These are phyloP conservation scores for Catharus bicknelli DNA, from an alignment of 2,113 vertebrate genomes.

Conservation along the genomic window DNA sequence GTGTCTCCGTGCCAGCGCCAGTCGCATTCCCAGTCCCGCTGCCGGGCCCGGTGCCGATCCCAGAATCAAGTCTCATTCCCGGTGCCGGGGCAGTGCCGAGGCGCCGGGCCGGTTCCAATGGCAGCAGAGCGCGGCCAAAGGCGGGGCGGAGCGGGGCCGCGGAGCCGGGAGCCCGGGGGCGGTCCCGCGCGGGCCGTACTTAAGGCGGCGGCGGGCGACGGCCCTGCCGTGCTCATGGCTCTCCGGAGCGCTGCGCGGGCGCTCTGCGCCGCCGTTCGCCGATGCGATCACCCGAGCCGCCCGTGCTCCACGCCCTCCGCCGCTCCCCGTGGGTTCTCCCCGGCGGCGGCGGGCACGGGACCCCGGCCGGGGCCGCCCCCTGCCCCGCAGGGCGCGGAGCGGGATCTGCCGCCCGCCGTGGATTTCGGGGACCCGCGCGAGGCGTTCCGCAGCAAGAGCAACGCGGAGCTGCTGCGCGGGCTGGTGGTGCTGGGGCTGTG, in stretches of 20 bases:
- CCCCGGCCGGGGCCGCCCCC: not conserved
- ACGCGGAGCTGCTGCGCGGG: slow-evolving; percentile 76
- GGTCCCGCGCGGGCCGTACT: not conserved
- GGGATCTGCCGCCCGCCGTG: slow-evolving; percentile 17
- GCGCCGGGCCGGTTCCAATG: not conserved
- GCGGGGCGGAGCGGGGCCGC: not conserved
- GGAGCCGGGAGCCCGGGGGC: not conserved
- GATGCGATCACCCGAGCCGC: not conserved
- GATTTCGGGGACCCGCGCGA: slow-evolving; percentile 74
- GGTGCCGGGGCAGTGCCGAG: not conserved
- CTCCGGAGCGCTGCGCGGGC: rapidly evolving
- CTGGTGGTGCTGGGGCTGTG: slow-evolving; percentile 80
- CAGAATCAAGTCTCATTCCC: not conserved
- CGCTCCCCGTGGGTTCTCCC: not conserved
- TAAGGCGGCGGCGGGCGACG: not conserved
- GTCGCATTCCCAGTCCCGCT: too few relatives aligned
- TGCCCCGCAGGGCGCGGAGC: not conserved
- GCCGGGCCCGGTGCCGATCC: not conserved
- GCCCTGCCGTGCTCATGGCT: slow-evolving; percentile 1
- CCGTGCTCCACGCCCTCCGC: slow-evolving; percentile 12
- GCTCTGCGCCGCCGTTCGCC: not conserved
- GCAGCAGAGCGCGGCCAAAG: not conserved
- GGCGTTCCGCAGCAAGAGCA: slow-evolving; percentile 82
- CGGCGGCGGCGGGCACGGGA: not conserved
- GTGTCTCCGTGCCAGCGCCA: not conserved